These are phyloP conservation scores for Sinocyclocheilus rhinocerous DNA, from an alignment of 2,113 vertebrate species.

Conservation along the genomic window DNA sequence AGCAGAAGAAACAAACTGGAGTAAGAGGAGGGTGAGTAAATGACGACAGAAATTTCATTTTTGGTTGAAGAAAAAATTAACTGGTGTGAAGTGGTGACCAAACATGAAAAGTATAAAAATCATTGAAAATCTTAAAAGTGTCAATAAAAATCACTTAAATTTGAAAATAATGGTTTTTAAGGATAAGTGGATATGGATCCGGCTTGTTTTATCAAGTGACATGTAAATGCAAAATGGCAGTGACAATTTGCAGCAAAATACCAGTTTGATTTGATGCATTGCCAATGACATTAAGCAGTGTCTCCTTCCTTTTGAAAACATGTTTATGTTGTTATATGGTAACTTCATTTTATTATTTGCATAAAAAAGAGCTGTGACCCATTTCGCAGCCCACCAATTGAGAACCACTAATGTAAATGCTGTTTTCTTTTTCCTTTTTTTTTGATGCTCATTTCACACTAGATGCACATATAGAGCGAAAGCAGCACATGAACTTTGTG, in stretches of 20 bases:
- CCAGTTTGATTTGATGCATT: slow-evolving; percentile 2
- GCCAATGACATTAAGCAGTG: not conserved
- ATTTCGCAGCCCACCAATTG: not conserved
- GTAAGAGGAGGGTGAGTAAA: too few relatives aligned
- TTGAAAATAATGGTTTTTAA: not conserved
- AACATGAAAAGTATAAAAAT: not conserved
- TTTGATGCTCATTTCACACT: slow-evolving; percentile 5
- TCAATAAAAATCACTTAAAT: not conserved
- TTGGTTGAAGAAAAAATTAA: too few relatives aligned
- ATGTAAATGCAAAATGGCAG: not conserved
- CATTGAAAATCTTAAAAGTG: not conserved
- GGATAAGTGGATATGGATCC: not conserved
- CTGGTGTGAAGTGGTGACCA: not conserved
- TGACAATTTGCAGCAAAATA: not conserved
- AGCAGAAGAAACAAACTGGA: too few relatives aligned
- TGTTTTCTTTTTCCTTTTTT: not conserved
- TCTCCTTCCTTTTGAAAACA: not conserved
- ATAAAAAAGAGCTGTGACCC: not conserved
- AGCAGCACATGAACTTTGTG: not conserved
- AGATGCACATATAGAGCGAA: not conserved
- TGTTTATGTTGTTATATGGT: not conserved
- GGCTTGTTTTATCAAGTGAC: not conserved
- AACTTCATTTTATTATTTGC: not conserved
- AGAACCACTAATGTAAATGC: not conserved
- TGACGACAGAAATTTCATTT: too few relatives aligned